These are phyloP conservation scores for Syritta pipiens DNA, from an alignment of 2,888 invertebrate species.

Conservation along the genomic window DNA sequence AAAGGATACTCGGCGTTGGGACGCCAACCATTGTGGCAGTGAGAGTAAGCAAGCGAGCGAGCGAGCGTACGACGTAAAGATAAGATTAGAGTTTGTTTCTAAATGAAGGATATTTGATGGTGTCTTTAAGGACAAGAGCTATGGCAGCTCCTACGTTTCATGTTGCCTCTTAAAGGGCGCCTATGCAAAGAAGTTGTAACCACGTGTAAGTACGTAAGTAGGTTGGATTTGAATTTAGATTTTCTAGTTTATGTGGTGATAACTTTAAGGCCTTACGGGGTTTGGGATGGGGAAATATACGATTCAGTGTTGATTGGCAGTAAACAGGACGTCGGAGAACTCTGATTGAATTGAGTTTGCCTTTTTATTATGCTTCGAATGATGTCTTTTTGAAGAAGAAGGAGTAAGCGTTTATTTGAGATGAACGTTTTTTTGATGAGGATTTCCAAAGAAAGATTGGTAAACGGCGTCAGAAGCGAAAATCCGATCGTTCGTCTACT, in stretches of 20 bases:
- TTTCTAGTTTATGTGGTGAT: conserved; percentile 26
- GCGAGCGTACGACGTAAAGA: conserved; percentile 1
- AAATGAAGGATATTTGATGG: conserved; percentile 53
- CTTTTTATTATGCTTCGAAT: too few relatives aligned
- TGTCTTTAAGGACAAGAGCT: conserved; percentile 26
- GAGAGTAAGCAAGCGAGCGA: conserved; percentile 10
- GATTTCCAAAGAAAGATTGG: too few relatives aligned
- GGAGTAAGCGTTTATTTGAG: too few relatives aligned
- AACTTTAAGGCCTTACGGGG: conserved; percentile 27
- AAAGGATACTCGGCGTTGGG: conserved; percentile 53
- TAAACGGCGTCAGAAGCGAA: too few relatives aligned
- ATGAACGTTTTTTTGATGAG: too few relatives aligned
- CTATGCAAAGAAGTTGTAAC: conserved; percentile 17
- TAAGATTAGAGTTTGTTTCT: conserved; percentile 48
- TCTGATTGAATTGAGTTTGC: too few relatives aligned
- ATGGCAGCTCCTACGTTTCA: conserved; percentile 6
- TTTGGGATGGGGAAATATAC: too few relatives aligned
- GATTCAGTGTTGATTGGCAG: too few relatives aligned
- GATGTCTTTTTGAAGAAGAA: too few relatives aligned
- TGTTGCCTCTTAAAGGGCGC: neutral
- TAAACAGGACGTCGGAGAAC: too few relatives aligned
- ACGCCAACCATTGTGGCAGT: too few relatives aligned
- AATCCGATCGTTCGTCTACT: too few relatives aligned
- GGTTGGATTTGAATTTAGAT: conserved; percentile 39
- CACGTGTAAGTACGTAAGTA: neutral